Evolutionary conservation across 2,113 vertebrate species (phyloP).

Genomic region (Labeo rohita): DNA sequence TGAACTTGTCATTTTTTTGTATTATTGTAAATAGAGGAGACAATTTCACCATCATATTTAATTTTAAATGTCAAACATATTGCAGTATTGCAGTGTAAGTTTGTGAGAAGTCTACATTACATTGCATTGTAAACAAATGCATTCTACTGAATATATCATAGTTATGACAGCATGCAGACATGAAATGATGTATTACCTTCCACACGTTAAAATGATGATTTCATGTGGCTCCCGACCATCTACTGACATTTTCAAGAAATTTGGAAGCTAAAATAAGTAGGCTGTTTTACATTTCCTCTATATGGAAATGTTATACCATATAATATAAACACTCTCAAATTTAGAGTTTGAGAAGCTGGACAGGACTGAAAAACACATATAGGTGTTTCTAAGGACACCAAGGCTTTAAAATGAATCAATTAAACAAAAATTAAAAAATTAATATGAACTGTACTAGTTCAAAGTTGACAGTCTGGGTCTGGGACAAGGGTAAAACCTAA

Average conservation of each 20-base stretch:
- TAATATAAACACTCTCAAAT: neutral
- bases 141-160: neutral
- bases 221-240: slow-evolving; percentile 8
- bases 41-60: neutral
- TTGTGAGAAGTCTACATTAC: neutral
- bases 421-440: neutral
- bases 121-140: slow-evolving; percentile 1
- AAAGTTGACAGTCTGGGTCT: neutral
- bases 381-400: neutral
- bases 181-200: slow-evolving; percentile 23
- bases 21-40: neutral
- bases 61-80: neutral
- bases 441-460: neutral
- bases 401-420: neutral
- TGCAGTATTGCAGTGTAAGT: neutral
- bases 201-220: neutral
- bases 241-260: slow-evolving; percentile 6
- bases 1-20: neutral
- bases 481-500: neutral
- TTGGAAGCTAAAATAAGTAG: slow-evolving; percentile 16
- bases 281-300: slow-evolving; percentile 17
- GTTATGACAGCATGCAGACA: neutral
- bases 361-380: neutral
- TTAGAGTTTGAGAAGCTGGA: neutral
- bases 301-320: neutral